These are phyloP conservation scores for Nematolebias whitei DNA, from an alignment of 2,113 vertebrate species.

Conservation along the genomic window DNA sequence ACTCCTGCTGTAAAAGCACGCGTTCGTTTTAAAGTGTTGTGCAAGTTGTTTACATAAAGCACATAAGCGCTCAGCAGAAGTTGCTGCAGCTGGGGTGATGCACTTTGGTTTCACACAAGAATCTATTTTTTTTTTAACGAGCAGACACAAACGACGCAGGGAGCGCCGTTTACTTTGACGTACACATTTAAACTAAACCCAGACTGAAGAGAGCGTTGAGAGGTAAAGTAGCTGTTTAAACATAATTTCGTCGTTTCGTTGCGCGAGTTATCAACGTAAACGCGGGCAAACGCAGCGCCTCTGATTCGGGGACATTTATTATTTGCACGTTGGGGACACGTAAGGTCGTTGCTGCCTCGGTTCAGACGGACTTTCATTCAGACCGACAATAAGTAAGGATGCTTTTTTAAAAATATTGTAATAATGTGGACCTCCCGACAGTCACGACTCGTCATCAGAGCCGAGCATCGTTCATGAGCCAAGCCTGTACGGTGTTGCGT, in stretches of 20 bases:
- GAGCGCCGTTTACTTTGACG: conserved; percentile 3
- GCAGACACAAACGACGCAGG: no score
- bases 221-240: background rate
- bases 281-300: no score
- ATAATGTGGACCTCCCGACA: background rate
- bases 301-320: no score
- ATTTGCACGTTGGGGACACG: no score
- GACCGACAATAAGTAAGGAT: background rate
- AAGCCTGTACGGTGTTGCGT: conserved; percentile 43
- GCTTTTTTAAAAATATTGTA: background rate
- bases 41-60: no score
- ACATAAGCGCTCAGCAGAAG: no score
- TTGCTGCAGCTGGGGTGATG: no score
- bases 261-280: background rate
- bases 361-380: no score
- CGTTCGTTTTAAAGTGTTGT: background rate
- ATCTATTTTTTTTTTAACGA: no score
- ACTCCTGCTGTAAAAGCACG: fast-evolving
- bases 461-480: background rate
- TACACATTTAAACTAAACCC: background rate
- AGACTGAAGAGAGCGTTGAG: no score
- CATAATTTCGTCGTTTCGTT: background rate
- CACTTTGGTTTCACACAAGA: no score
- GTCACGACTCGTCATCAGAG: background rate
- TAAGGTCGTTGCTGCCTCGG: no score